Conservation (phyloP, 2,113 vertebrate species). For the Neolamprologus ventralis region DNA sequence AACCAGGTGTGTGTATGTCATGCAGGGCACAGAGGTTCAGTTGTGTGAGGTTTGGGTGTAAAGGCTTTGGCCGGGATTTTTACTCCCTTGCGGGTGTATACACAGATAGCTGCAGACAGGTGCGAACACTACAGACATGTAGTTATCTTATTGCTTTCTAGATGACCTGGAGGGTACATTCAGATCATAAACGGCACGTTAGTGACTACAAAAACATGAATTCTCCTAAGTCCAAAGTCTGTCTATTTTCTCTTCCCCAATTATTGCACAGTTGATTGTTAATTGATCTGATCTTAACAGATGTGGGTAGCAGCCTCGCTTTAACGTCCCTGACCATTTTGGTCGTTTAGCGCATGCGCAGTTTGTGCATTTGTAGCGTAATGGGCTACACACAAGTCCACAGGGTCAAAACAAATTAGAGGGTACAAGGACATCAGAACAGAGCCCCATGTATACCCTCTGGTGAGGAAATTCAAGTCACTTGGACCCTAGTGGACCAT, state of each 20-base stretch:
- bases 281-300: neutral
- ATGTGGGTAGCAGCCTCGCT: neutral
- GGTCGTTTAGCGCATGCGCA: neutral
- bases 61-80: neutral
- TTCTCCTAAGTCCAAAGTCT: neutral
- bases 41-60: neutral
- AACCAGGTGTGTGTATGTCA: neutral
- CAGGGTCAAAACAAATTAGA: neutral
- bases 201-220: neutral
- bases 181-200: neutral
- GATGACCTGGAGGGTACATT: neutral
- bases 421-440: neutral
- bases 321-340: neutral
- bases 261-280: neutral
- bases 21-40: neutral
- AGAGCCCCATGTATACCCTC: neutral
- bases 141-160: neutral
- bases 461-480: neutral
- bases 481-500: neutral
- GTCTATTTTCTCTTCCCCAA: neutral
- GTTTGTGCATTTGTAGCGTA: neutral
- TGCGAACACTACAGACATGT: neutral
- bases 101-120: neutral
- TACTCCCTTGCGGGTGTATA: neutral
- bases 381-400: neutral